These are phyloP conservation scores for Perca schrenkii DNA, from an alignment of 2,113 vertebrate genomes.

Conservation along the genomic window DNA sequence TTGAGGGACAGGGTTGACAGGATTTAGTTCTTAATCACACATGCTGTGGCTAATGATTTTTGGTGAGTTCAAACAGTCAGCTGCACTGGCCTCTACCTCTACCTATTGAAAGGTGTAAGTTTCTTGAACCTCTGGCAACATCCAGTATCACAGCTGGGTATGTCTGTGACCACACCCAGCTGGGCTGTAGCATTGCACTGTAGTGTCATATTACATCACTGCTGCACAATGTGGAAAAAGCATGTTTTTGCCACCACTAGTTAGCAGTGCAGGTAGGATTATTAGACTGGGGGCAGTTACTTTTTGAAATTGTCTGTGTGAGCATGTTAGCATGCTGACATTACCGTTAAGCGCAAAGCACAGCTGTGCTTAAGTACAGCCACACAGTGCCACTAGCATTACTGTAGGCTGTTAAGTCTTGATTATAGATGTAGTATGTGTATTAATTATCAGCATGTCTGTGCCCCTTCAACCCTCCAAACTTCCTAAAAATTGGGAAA, in stretches of 20 bases:
- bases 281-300: not conserved
- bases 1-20: constrained; percentile 44
- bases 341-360: not conserved
- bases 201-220: not conserved
- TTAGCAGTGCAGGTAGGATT: not conserved
- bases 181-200: not conserved
- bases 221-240: not conserved
- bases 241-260: not conserved
- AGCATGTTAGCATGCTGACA: not conserved
- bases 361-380: not conserved
- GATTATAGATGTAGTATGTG: too few species aligned
- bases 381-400: not conserved
- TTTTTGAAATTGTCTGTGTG: not conserved
- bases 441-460: not conserved
- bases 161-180: not conserved
- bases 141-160: not conserved
- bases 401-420: too few species aligned
- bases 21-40: not conserved
- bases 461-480: not conserved
- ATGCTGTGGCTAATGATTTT: not conserved
- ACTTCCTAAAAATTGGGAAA: not conserved
- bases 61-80: not conserved
- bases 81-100: not conserved
- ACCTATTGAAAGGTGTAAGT: not conserved
- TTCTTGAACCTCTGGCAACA: not conserved